Conservation (phyloP, 2,888 invertebrate genomes). For the Drepanosiphum platanoidis region DNA sequence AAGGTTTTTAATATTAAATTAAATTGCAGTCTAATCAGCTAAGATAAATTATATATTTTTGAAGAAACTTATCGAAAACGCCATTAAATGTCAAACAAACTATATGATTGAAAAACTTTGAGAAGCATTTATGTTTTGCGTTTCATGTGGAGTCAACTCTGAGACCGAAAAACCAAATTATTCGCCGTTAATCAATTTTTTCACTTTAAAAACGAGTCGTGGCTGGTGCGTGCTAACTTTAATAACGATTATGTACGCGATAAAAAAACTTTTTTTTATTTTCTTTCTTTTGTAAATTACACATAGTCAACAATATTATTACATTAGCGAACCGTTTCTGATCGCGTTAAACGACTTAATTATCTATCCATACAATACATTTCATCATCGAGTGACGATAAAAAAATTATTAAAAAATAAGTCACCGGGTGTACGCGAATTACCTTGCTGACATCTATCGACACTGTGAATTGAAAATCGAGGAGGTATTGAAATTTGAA, state of each 20-base stretch:
- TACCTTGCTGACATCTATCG: too few relatives aligned
- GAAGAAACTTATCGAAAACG: neutral
- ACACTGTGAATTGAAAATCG: neutral
- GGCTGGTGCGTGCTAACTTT: neutral
- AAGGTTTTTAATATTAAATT: neutral
- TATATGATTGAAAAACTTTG: neutral
- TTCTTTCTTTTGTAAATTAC: neutral
- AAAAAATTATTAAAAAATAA: neutral
- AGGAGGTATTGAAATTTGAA: neutral
- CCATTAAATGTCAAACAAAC: neutral
- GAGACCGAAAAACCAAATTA: neutral
- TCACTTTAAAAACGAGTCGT: neutral
- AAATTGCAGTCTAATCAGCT: too few relatives aligned
- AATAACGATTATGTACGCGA: neutral
- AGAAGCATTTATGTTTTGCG: too few relatives aligned
- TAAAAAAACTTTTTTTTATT: neutral
- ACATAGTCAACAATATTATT: neutral
- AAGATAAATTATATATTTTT: neutral
- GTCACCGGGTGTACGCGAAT: neutral
- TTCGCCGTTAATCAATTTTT: neutral
- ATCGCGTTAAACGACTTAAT: neutral
- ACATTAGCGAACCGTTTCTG: neutral
- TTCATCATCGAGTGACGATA: constrained; percentile 1
- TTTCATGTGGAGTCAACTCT: neutral
- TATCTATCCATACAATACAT: neutral